phyloP scores from a whole-genome alignment of 2,888 invertebrate species.

The Pedicia rivosa region DNA sequence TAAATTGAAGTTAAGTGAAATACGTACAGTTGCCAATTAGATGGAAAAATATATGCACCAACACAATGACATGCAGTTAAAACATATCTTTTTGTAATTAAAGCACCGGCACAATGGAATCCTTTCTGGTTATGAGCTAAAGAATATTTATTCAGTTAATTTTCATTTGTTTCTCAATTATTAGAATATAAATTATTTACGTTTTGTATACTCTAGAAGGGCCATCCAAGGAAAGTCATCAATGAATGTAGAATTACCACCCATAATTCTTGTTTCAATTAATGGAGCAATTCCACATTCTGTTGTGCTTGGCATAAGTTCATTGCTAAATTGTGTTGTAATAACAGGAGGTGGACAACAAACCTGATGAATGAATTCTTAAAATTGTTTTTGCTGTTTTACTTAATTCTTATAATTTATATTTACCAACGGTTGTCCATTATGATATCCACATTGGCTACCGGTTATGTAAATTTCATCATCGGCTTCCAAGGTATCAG shows the following conservation, averaged over 20 bases:
- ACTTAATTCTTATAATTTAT: too few relatives aligned
- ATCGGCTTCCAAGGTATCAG: too few relatives aligned
- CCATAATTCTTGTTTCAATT: constrained; percentile 44
- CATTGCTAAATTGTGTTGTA: not conserved
- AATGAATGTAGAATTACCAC: constrained; percentile 41
- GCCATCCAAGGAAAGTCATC: constrained; percentile 45
- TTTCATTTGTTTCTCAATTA: not conserved
- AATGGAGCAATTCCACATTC: constrained; percentile 37
- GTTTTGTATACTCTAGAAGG: constrained; percentile 32
- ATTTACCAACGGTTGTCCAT: constrained; percentile 3
- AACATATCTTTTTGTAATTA: constrained; percentile 48
- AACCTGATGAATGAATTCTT: constrained; percentile 30
- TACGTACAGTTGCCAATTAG: constrained; percentile 43
- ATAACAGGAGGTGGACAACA: constrained; percentile 34
- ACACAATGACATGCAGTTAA: constrained; percentile 65
- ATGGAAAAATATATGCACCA: constrained; percentile 43
- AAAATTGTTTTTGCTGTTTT: too few relatives aligned
- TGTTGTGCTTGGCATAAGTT: constrained; percentile 27
- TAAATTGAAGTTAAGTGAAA: not conserved
- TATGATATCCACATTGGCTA: constrained; percentile 3
- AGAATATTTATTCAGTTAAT: not conserved
- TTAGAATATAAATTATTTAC: constrained; percentile 15
- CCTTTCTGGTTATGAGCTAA: constrained; percentile 39
- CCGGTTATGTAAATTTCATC: not conserved
- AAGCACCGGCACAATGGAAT: constrained; percentile 57